Evolutionary conservation across 1,140 invertebrate genomes (phyloP), one percentile per base, ranked within the genome.

Genomic region (Mycetomoellerius zeteki): DNA sequence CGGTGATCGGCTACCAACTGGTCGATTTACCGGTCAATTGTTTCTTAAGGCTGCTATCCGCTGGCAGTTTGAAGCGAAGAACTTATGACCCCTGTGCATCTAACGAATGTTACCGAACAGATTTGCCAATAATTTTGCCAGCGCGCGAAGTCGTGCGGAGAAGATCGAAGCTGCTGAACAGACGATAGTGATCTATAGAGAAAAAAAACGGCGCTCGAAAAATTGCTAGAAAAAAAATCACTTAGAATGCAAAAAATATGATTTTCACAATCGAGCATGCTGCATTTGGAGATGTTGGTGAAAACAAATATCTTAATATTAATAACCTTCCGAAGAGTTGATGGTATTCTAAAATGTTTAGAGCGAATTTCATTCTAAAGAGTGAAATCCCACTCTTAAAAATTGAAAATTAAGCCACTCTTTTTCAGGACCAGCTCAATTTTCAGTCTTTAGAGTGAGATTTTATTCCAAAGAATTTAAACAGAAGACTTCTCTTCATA

Each of bases 151-250:
- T 73, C 54, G 69, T 16, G 75, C 52, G 27, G 30, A 71, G 19
- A 69, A 62, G 33, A 84, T 80, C 52, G 54, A 82, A 52, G 47
- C 50, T 50, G 54, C 19, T n/a, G 62, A 8, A 12, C 30, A 54
- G 0, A 14, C 50, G 85, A 88, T 88, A 84, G 27, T 69, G 71
- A 87, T 88, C 71, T 75, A 8, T 1, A 65, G 16, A 37, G 43
- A 14, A 58, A 43, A n/a, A 58, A 43, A 69, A 47, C 24, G 73
- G 37, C 12, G 33, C 33, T 65, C 50, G 16, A 24, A 77, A 73
- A 37, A 73, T 73, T 27, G 65, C 27, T 0, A 21, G 50, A n/a
- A 73, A 86, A 30, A 47, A 86, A 43, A 86, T 88, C 58, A 27
- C 47, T n/a, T 14, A 43, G 10, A 65, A 21, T n/a, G 30, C 30